Evolutionary conservation across 64 coral and sea anemone genomes (phyloP), one percentile per base, ranked within the genome.

Genomic region (Dendronephthya gigantea): DNA sequence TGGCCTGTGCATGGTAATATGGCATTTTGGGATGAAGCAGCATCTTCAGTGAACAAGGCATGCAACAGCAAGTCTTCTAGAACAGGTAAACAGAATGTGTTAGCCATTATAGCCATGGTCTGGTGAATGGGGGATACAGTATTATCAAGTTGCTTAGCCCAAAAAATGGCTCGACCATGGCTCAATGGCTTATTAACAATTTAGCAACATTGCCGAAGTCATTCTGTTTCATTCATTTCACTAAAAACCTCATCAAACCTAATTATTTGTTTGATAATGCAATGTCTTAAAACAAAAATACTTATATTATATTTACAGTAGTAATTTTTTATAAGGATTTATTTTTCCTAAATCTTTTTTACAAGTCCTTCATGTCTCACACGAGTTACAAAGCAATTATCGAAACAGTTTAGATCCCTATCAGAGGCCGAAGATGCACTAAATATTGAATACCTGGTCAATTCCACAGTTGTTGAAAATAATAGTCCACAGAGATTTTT

Each of bases 61-160:
- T 70, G 66, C 66, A 70, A 70, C 66, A n/a, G n/a, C n/a, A n/a
- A n/a, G n/a, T 70, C 66, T 70, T 70, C 8, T 70, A 70, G 66
- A 70, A 70, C 66, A 70, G 66, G 66, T 70, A 70, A 9, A n/a
- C 66, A 70, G 23, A 70, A 9, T 70, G 23, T 70, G 8, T 70
- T 70, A 70, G 8, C 66, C 23, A 70, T 70, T 70, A 9, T n/a
- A 70, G 23, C 66, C 25, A n/a, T n/a, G 23, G 9, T 70, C 66
- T 70, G 23, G 23, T 9, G 23, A 70, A 8, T 70, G 66, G 66
- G n/a, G n/a, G n/a, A n/a, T n/a, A n/a, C 23, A 70, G 9, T 9
- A 70, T 25, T 70, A 6, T 70, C 66, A 70, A 70, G 8, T 70
- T 70, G 66, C 66, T 6, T 31, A 9, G 29, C n/a, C n/a, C n/a